Percentiles rank a stretch among this genome's conserved stretches.
These are phyloP conservation scores for Romanogobio albipinnatus DNA, from an alignment of 2,113 vertebrate species.

Conservation along the genomic window DNA sequence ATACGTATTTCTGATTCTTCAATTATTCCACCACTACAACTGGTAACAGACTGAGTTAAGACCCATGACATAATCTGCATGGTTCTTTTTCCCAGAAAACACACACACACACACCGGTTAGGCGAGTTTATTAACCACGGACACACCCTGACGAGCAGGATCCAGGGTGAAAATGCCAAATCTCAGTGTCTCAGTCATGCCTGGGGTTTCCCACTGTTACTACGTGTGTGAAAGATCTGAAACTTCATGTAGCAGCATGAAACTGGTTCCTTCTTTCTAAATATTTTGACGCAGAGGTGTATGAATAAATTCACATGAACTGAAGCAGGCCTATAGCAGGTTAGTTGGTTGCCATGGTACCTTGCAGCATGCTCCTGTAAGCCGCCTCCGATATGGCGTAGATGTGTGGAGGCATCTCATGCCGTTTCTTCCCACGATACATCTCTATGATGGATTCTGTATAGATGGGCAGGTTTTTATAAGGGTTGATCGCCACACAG, in stretches of 20 bases:
- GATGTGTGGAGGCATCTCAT: constrained; percentile 91
- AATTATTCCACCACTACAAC: too few species aligned
- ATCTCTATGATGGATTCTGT: constrained; percentile 92
- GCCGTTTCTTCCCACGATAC: constrained; percentile 92
- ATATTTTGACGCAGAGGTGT: constrained; percentile 5
- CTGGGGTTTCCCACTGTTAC: neutral
- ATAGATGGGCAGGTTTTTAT: constrained; percentile 92
- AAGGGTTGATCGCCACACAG: constrained; percentile 93
- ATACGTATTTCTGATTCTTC: too few species aligned
- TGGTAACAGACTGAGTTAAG: neutral
- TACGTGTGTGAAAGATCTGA: neutral
- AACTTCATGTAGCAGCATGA: constrained; percentile 1
- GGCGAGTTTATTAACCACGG: neutral
- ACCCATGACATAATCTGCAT: neutral
- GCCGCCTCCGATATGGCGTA: constrained; percentile 91
- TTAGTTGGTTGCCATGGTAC: constrained; percentile 66
- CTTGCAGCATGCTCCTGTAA: constrained; percentile 94
- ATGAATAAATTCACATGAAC: constrained; percentile 13
- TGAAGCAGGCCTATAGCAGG: neutral
- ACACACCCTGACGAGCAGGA: constrained; percentile 11
- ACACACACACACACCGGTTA: neutral
- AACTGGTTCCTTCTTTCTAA: neutral
- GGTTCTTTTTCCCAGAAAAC: constrained; percentile 1
- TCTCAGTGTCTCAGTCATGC: constrained; percentile 2
- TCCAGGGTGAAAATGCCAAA: neutral